Evolutionary conservation across 2,797 vertebrate genomes (phyloP).

Genomic region (Lithobates sylvaticus): DNA sequence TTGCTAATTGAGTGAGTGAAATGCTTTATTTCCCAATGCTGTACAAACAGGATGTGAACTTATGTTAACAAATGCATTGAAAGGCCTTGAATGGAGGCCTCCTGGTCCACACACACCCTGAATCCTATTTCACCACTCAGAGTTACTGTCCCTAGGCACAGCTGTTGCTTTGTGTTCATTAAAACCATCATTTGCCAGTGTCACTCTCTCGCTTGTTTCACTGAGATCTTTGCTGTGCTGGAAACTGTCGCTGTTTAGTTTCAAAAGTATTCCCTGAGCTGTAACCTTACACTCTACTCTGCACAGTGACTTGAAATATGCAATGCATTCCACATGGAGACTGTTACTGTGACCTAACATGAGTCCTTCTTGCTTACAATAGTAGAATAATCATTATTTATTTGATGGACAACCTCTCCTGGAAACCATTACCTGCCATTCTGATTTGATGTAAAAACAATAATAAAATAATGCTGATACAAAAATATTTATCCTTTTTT

Average conservation of each 20-base stretch:
- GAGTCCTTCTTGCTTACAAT: neutral
- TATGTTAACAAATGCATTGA: neutral
- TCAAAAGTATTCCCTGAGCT: neutral
- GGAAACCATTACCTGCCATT: neutral
- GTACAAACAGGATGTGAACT: slow-evolving; percentile 58
- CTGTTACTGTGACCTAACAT: slow-evolving; percentile 50
- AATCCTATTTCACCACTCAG: neutral
- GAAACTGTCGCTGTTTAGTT: slow-evolving; percentile 37
- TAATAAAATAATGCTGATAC: neutral
- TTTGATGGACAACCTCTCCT: slow-evolving; percentile 5
- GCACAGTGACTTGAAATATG: slow-evolving; percentile 20
- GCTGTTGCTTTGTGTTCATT: slow-evolving; percentile 21
- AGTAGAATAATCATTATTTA: slow-evolving; percentile 40
- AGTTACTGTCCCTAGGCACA: neutral
- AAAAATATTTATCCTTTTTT: neutral
- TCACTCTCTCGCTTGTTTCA: neutral
- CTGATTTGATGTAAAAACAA: neutral
- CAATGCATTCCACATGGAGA: slow-evolving; percentile 8
- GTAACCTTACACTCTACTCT: slow-evolving; percentile 47
- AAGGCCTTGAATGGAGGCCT: slow-evolving; percentile 29
- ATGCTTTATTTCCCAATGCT: slow-evolving; percentile 18
- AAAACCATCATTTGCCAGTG: slow-evolving; percentile 43
- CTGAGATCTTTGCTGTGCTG: slow-evolving; percentile 15
- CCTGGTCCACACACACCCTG: neutral
- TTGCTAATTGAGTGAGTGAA: slow-evolving; percentile 48